Evolutionary conservation across 2,888 invertebrate genomes (phyloP).

Genomic region (Tetragnatha montana): DNA sequence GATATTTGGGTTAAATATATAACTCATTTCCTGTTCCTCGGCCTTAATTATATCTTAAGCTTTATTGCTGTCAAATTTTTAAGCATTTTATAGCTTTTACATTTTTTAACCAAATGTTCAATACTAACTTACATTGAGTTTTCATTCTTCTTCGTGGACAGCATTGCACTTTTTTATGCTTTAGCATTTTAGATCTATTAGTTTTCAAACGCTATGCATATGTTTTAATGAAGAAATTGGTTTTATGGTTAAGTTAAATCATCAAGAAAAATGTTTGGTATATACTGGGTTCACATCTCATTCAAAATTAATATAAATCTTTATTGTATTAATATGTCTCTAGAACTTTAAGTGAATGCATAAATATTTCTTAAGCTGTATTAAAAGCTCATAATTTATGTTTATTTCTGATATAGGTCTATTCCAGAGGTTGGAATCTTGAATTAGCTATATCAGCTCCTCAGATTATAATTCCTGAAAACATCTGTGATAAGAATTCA

Average conservation of each 20-base stretch:
- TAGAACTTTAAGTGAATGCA: background rate
- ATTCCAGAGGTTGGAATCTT: conserved; percentile 83
- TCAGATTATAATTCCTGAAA: conserved; percentile 90
- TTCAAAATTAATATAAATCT: background rate
- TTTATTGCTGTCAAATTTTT: background rate
- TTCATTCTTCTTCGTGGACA: too few relatives aligned
- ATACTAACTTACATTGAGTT: too few relatives aligned
- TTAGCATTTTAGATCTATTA: too few relatives aligned
- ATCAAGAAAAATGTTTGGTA: background rate
- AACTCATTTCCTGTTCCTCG: background rate
- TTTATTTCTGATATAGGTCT: conserved; percentile 71
- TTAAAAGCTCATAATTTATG: background rate
- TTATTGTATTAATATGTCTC: background rate
- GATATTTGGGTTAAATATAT: background rate
- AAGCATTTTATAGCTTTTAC: background rate
- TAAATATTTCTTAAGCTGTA: background rate
- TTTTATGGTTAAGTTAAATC: background rate
- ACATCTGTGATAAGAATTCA: conserved; percentile 75
- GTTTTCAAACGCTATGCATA: too few relatives aligned
- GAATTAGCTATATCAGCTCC: conserved; percentile 95
- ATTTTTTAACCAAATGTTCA: too few relatives aligned
- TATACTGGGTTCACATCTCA: background rate
- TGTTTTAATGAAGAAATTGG: too few relatives aligned
- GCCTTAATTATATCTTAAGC: background rate
- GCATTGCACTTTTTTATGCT: too few relatives aligned